Conservation (phyloP, 2,113 vertebrate species). For the Triplophysa rosa region DNA sequence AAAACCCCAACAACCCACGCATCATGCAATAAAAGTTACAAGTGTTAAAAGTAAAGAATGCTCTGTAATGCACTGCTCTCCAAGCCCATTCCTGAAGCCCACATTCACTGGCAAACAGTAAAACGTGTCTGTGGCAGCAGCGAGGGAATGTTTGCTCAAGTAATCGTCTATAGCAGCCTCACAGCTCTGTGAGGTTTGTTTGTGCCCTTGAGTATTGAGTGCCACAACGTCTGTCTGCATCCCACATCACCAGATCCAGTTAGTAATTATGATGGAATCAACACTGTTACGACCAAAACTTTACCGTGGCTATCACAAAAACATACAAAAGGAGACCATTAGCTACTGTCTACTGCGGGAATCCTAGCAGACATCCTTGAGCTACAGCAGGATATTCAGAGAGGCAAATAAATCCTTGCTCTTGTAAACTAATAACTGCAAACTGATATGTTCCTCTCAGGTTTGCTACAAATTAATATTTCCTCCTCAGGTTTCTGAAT, state of each 20-base stretch:
- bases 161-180: slow-evolving; percentile 58
- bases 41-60: slow-evolving; percentile 9
- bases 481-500: not conserved
- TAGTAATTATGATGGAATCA: not conserved
- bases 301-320: not conserved
- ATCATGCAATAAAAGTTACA: not conserved
- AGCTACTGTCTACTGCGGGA: not conserved
- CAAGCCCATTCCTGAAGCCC: slow-evolving; percentile 52
- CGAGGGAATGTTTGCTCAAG: slow-evolving; percentile 64
- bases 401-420: not conserved
- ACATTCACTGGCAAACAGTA: slow-evolving; percentile 58
- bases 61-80: slow-evolving; percentile 36
- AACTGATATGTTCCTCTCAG: slow-evolving; percentile 51
- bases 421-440: slow-evolving; percentile 46
- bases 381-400: not conserved
- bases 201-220: slow-evolving; percentile 44
- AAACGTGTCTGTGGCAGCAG: slow-evolving; percentile 64
- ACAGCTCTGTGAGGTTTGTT: slow-evolving; percentile 56
- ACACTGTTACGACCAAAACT: not conserved
- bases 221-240: slow-evolving; percentile 59
- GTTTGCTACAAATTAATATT: slow-evolving; percentile 4
- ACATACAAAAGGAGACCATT: not conserved
- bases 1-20: not conserved
- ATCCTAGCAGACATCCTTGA: not conserved
- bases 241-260: slow-evolving; percentile 25